phyloP scores from a whole-genome alignment of 2,113 vertebrate genomes.

The Xyrauchen texanus region DNA sequence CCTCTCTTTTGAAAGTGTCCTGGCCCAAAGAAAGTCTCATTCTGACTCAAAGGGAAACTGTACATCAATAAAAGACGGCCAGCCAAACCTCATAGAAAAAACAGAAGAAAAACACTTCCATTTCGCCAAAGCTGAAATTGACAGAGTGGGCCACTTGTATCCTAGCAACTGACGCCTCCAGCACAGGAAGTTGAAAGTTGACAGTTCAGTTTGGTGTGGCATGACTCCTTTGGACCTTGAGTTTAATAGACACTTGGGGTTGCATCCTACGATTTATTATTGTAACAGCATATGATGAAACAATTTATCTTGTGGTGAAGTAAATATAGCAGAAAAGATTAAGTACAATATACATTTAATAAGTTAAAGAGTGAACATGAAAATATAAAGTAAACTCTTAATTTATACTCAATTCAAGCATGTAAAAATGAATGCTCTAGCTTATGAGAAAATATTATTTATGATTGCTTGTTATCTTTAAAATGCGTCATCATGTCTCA shows the following conservation, averaged over 20 bases:
- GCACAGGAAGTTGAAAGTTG: conserved; percentile 29
- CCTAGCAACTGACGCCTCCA: conserved; percentile 44
- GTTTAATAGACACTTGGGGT: conserved; percentile 2
- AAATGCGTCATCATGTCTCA: too few species aligned
- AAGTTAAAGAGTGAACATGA: too few species aligned
- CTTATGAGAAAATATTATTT: too few species aligned
- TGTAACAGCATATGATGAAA: background rate
- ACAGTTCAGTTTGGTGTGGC: conserved; percentile 29
- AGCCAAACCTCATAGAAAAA: conserved; percentile 46
- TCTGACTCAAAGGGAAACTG: conserved; percentile 54
- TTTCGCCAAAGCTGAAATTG: conserved; percentile 37
- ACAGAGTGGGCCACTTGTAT: conserved; percentile 34
- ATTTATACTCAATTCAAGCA: too few species aligned
- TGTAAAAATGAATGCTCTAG: too few species aligned
- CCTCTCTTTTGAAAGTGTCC: conserved; percentile 55
- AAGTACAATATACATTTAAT: too few species aligned
- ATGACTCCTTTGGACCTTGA: conserved; percentile 16
- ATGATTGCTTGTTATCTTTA: too few species aligned
- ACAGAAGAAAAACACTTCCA: conserved; percentile 9
- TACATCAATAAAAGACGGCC: conserved; percentile 55
- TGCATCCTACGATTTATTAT: background rate
- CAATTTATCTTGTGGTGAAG: too few species aligned
- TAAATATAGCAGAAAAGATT: too few species aligned
- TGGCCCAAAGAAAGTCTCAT: conserved; percentile 44
- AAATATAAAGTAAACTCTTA: too few species aligned